Evolutionary conservation across 2,888 invertebrate species (phyloP).

Genomic region (Ferdinandea cuprea): DNA sequence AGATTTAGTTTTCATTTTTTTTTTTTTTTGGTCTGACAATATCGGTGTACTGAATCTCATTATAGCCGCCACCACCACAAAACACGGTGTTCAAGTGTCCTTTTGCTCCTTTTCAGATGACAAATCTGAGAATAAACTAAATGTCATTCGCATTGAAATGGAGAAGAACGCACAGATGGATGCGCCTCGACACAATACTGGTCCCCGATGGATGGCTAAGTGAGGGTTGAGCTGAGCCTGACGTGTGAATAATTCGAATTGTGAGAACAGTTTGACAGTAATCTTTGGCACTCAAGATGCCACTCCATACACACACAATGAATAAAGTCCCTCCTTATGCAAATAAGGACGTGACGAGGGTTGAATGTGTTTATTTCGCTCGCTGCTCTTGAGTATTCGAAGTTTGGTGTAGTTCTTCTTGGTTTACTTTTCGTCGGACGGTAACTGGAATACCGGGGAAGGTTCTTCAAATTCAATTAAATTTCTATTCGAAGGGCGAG

Average conservation of each 20-base stretch:
- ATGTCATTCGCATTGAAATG: conserved; percentile 59
- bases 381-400: conserved; percentile 55
- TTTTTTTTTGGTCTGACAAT: conserved; percentile 3
- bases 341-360: conserved; percentile 72
- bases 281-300: conserved; percentile 74
- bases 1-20: conserved; percentile 24
- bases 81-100: conserved; percentile 52
- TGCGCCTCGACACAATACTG: conserved; percentile 33
- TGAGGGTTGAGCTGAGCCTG: conserved; percentile 51
- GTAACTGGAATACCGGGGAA: conserved; percentile 16
- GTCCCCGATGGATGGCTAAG: conserved; percentile 51
- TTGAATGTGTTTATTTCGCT: conserved; percentile 70
- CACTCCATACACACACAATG: conserved; percentile 61
- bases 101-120: conserved; percentile 61
- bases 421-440: conserved; percentile 16
- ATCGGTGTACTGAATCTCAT: conserved; percentile 40
- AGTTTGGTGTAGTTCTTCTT: conserved; percentile 37
- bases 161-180: conserved; percentile 15
- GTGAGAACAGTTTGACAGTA: conserved; percentile 74
- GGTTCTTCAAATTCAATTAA: conserved; percentile 74
- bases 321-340: conserved; percentile 73
- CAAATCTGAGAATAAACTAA: conserved; percentile 72
- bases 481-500: conserved; percentile 62
- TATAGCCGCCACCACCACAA: conserved; percentile 41
- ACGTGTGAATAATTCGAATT: conserved; percentile 74